Evolutionary conservation across 2,113 vertebrate genomes (phyloP), one percentile per base, ranked within the genome.

Genomic region (Rana temporaria): DNA sequence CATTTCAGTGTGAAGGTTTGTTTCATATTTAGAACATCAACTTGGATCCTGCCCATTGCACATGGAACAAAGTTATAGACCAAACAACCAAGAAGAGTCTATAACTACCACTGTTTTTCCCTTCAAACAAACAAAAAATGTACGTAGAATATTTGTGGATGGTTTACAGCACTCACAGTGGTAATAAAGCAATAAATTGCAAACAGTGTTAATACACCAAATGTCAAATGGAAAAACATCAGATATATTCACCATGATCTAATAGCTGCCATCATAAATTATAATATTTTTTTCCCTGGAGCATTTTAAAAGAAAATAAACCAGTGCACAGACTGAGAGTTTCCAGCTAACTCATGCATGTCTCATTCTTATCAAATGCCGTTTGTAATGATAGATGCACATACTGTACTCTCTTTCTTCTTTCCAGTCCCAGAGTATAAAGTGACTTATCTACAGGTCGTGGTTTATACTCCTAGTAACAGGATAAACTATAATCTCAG

Each of bases 171-270:
- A 85, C 79, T 81, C 81, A 72, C 0, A 17, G 75, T 86, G 84
- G 85, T 85, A 88, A 86, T 87, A 84, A 80, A 66, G 85, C 85
- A 89, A 87, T 88, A 84, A 81, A 70, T 86, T 88, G 82, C 74
- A 89, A 89, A 87, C 85, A 88, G 30, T 80, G 34, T 38, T 87
- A 83, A 84, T 88, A 85, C 77, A 84, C 17, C 53, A 62, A 0
- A 86, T 85, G 84, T 85, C 59, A 84, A 81, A 75, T 84, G 69
- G 85, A 84, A 48, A 84, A 87, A 88, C 85, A 82, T 1, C 74
- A 85, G 84, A 90, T 88, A 85, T 52, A 85, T 90, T 87, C 72
- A 84, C 70, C 85, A 64, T 91, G 89, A 90, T 67, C 80, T 82
- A 74, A 82, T 67, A 74, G n/a, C 53, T 66, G 52, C 60, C 55